Evolutionary conservation across 2,888 invertebrate species (phyloP), one percentile per base, ranked within the genome.

Genomic region (Lampropteryx suffumata): DNA sequence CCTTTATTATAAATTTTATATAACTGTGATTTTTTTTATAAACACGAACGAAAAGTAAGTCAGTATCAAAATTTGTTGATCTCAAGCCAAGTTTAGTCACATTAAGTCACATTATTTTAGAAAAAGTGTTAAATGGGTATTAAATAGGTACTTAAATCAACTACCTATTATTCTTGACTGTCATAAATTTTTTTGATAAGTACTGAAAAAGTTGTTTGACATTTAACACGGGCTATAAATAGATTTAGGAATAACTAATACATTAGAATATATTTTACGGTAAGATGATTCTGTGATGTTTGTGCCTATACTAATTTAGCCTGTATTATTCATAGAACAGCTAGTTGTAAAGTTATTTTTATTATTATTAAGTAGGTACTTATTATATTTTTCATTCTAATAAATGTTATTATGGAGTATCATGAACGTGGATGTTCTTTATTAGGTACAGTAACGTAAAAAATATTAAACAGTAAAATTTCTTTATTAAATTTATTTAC

Each of bases 271-370:
- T 14, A 33, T 17, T 30, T 24, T 21, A 13, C 41, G 12, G 26
- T 39, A 43, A 13, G n/a, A 27, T 34, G 45, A 46, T 34, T 71
- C 80, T 82, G 82, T 82, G 82, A 82, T 82, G 65, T 71, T 68
- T 71, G 82, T 80, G 82, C 82, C 79, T 78, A 73, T 72, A 68
- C 61, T 67, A 62, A 67, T 62, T 59, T 69, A 70, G 80, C 77
- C 79, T 80, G 79, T 83, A 82, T 82, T 76, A 53, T 32, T 14
- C 28, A 28, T 45, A 34, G 21, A 10, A 10, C 34, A 43, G 3
- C 17, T 17, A 17, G 17, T 17, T 17, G 4, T 17, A 17, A 17
- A 2, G 17, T 17, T 3, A 17, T 17, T 3, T 8, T 13, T 42
- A 29, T 11, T 43, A 10, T 34, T n/a, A n/a, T n/a, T n/a, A n/a